Evolutionary conservation across 2,113 vertebrate species (phyloP), one percentile per base, ranked within the genome.

Genomic region (Pholis gunnellus): DNA sequence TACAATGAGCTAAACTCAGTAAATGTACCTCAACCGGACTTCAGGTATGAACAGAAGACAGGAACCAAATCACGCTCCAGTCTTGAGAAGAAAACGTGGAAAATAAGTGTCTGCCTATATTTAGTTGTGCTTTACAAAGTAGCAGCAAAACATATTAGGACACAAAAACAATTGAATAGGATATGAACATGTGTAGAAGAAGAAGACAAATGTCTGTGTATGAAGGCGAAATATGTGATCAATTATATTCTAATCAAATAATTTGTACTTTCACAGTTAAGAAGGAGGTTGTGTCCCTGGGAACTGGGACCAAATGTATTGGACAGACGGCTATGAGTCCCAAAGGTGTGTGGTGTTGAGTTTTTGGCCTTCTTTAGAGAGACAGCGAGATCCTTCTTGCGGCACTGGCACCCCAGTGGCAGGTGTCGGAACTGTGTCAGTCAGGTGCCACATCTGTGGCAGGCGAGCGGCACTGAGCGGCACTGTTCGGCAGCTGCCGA

Each of bases 291-390:
- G 96, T 99, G 89, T 96, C 98, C 36, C 68, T 99, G 93, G 98
- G 97, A 91, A 99, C 97, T 2, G 98, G 98, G 78, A 98, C 98
- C 18, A 99, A 99, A 88, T 99, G 98, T 82, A 96, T 99, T 61
- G 98, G 98, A 54, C 94, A 88, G 64, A 94, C 92, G 42, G 93
- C 95, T 60, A 96, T 99, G 97, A 97, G 97, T 82, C 94, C 94
- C 70, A 95, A 59, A 0, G 98, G 98, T 99, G 89, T 93, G 95
- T 83, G 9, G 11, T 15, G 8, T 50, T 34, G 4, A 5, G 6
- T 79, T 15, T 72, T 6, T 3, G 11, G 4, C 50, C 13, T 17
- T 54, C 3, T 63, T 11, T 3, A 3, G n/a, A n/a, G n/a, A n/a
- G n/a, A n/a, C n/a, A n/a, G n/a, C n/a, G n/a, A n/a, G n/a, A n/a